Conservation (phyloP, 2,113 vertebrate genomes). For the Ceratotherium simum region DNA sequence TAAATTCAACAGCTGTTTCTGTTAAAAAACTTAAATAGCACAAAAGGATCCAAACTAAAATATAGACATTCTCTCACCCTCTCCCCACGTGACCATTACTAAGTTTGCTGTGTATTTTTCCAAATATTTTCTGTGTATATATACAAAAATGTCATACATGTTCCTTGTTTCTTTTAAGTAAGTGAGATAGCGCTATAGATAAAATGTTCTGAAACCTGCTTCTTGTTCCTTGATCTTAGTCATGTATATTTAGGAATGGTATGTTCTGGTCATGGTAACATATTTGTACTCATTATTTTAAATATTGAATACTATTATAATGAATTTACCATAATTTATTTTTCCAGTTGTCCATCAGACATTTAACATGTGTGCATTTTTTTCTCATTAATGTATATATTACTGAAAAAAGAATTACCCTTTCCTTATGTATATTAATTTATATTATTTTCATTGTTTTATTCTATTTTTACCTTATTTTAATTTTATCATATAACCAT, state of each 20-base stretch:
- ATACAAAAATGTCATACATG: not conserved
- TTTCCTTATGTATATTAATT: not conserved
- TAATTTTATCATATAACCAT: not conserved
- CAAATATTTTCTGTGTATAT: not conserved
- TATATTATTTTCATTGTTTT: not conserved
- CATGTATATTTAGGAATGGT: not conserved
- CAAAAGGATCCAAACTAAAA: not conserved
- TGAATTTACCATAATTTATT: not conserved
- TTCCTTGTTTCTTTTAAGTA: not conserved
- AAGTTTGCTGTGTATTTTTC: not conserved
- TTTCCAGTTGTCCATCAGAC: not conserved
- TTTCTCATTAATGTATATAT: not conserved
- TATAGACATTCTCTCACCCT: not conserved
- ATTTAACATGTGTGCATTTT: not conserved
- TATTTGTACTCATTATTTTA: not conserved
- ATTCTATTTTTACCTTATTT: not conserved
- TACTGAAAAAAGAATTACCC: not conserved
- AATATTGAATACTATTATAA: not conserved
- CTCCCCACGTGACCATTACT: not conserved
- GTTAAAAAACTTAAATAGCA: not conserved
- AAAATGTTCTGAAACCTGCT: not conserved
- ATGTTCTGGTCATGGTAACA: not conserved
- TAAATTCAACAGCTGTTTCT: not conserved
- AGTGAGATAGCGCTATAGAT: not conserved
- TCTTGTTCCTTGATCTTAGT: not conserved